A percentile compares a stretch with the other conserved stretches of the same genome.
These are phyloP conservation scores for Amblyjoppa proteus DNA, from an alignment of 2,888 invertebrate genomes.

Conservation along the genomic window DNA sequence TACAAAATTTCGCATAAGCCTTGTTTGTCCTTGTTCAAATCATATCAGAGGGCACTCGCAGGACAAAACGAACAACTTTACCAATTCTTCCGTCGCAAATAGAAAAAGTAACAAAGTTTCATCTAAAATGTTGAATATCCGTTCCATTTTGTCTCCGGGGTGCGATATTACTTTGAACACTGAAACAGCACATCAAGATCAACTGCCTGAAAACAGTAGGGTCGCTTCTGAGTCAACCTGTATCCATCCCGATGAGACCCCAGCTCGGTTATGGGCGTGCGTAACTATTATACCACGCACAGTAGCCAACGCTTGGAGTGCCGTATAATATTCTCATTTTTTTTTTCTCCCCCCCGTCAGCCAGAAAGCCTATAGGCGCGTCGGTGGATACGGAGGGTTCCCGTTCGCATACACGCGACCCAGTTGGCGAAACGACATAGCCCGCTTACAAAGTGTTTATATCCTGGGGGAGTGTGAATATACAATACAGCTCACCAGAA, in stretches of 20 bases:
- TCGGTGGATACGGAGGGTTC: slow-evolving; percentile 38
- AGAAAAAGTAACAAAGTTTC: no score
- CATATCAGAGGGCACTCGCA: no score
- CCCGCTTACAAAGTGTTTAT: slow-evolving; percentile 36
- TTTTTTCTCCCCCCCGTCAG: slow-evolving; percentile 12
- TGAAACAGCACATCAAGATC: background rate
- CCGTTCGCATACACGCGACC: slow-evolving; percentile 67
- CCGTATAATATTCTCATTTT: slow-evolving; percentile 35
- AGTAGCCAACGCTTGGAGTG: background rate
- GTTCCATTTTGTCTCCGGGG: no score
- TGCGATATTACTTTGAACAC: background rate
- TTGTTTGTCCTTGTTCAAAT: background rate
- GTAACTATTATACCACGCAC: slow-evolving; percentile 5
- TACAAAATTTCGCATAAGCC: background rate
- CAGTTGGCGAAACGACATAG: slow-evolving; percentile 66
- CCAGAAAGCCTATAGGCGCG: slow-evolving; percentile 35
- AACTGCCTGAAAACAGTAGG: background rate
- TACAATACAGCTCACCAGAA: slow-evolving; percentile 31
- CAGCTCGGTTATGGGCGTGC: background rate
- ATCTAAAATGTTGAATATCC: no score
- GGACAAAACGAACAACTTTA: no score
- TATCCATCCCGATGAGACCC: background rate
- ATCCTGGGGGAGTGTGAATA: slow-evolving; percentile 15
- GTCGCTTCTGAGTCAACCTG: background rate
- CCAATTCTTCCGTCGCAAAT: no score